These are phyloP conservation scores for Syngnathus acus DNA, from an alignment of 2,797 vertebrate genomes.

Conservation along the genomic window DNA sequence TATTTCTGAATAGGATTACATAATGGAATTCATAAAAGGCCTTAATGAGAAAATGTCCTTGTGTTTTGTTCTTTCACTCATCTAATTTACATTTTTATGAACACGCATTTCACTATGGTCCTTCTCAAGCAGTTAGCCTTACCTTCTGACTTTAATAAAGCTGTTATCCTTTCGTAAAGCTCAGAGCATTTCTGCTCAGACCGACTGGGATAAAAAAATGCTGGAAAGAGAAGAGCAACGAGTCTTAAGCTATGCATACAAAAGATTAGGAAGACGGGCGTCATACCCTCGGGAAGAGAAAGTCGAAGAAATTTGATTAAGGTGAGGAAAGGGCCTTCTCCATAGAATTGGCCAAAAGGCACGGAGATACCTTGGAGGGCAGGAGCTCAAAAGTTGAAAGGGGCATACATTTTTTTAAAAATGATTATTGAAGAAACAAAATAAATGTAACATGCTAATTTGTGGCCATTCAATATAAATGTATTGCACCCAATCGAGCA, in stretches of 20 bases:
- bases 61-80: conserved; percentile 41
- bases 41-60: conserved; percentile 46
- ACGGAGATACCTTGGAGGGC: too few species aligned
- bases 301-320: not conserved
- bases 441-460: too few species aligned
- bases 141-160: conserved; percentile 64
- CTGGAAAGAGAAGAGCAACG: conserved; percentile 42
- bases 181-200: conserved; percentile 34
- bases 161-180: conserved; percentile 53
- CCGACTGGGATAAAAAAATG: conserved; percentile 27
- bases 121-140: conserved; percentile 33
- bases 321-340: not conserved
- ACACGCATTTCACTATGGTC: conserved; percentile 27
- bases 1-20: conserved; percentile 20
- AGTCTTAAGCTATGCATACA: conserved; percentile 28
- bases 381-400: too few species aligned
- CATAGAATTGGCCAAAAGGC: not conserved
- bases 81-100: conserved; percentile 59
- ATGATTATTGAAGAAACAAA: too few species aligned
- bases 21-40: conserved; percentile 27
- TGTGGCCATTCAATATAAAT: too few species aligned
- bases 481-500: too few species aligned
- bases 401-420: too few species aligned
- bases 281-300: not conserved
- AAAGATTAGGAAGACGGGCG: not conserved